Conservation (phyloP, 2,113 vertebrate genomes). For the Phylloscopus whistleri region DNA sequence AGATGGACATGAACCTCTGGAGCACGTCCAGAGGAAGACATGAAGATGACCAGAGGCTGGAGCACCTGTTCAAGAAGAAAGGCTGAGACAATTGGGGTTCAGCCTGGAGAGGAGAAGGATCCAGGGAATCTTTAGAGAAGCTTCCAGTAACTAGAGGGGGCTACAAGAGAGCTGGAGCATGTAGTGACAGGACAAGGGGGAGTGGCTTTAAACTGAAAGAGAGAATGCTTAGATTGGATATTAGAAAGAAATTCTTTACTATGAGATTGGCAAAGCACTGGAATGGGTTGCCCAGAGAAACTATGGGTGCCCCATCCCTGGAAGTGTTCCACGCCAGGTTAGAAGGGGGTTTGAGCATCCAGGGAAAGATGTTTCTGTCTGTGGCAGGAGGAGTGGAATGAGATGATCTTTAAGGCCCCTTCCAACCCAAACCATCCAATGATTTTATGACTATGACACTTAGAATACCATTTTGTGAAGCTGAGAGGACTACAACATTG, state of each 20-base stretch:
- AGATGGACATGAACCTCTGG: neutral
- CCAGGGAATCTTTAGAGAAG: neutral
- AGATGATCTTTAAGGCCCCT: neutral
- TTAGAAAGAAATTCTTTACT: neutral
- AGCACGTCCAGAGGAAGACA: neutral
- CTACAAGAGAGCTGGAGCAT: neutral
- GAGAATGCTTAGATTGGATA: neutral
- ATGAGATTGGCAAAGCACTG: neutral
- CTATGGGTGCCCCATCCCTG: neutral
- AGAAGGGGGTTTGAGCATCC: neutral
- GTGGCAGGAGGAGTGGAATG: neutral
- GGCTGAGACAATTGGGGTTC: neutral
- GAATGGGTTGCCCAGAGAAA: neutral
- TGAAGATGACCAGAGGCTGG: neutral
- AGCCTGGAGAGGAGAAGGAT: neutral
- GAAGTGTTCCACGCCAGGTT: neutral
- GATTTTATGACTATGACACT: neutral
- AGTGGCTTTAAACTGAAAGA: neutral
- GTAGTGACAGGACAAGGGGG: neutral
- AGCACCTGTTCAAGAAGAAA: neutral
- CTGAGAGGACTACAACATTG: neutral
- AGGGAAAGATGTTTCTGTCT: neutral
- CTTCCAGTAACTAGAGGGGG: neutral
- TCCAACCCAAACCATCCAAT: neutral
- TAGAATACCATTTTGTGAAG: neutral